These are phyloP conservation scores for Alfaro cultratus DNA, from an alignment of 2,797 vertebrate genomes.

Conservation along the genomic window DNA sequence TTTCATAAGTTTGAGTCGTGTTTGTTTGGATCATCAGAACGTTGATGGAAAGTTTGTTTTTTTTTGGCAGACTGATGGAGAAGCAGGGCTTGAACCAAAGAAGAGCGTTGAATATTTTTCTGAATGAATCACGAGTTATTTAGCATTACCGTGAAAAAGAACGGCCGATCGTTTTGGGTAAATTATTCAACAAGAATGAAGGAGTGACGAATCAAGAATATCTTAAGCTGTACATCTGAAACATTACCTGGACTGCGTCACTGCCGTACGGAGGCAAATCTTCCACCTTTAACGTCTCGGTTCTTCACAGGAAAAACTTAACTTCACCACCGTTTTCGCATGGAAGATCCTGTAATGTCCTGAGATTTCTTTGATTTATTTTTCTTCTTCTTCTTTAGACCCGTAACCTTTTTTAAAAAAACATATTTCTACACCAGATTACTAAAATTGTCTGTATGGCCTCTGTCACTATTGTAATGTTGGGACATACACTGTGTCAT, in stretches of 20 bases:
- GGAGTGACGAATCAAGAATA: background rate
- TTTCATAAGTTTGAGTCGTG: background rate
- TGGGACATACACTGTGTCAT: constrained; percentile 53
- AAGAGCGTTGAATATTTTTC: background rate
- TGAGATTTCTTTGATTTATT: constrained; percentile 7
- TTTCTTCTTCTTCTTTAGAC: background rate
- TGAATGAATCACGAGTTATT: background rate
- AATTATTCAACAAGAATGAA: background rate
- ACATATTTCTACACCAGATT: constrained; percentile 1
- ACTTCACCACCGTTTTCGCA: background rate
- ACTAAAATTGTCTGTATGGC: constrained; percentile 5
- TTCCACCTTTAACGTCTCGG: background rate
- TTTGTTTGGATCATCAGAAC: background rate
- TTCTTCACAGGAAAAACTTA: background rate
- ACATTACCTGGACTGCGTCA: background rate
- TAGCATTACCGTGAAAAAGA: background rate
- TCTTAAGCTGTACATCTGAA: background rate
- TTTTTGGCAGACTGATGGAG: background rate
- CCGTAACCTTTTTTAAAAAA: constrained; percentile 2
- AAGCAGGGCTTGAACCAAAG: background rate
- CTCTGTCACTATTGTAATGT: constrained; percentile 29
- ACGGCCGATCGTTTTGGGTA: background rate
- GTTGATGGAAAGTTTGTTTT: background rate
- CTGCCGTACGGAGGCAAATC: background rate
- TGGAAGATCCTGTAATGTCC: constrained; percentile 16